phyloP scores from a whole-genome alignment of 2,888 invertebrate genomes.

The Nymphalis polychloros region DNA sequence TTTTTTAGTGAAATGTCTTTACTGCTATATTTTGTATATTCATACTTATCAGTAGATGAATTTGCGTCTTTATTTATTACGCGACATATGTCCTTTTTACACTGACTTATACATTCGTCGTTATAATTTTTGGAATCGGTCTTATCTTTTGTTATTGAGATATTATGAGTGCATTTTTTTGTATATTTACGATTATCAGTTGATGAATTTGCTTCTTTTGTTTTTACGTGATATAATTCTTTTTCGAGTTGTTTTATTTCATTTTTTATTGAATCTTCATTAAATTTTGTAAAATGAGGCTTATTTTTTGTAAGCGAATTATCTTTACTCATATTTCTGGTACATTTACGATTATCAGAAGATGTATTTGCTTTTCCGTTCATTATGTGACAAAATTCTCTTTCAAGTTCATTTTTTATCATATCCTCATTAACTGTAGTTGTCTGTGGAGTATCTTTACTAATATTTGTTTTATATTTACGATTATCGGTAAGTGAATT shows the following conservation, averaged over 20 bases:
- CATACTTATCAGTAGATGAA: constrained; percentile 18
- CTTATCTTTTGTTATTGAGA: background rate
- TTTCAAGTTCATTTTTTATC: too few relatives aligned
- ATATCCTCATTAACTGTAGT: background rate
- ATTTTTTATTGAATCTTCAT: background rate
- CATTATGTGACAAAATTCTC: background rate
- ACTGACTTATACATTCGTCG: background rate
- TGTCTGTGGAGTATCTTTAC: too few relatives aligned
- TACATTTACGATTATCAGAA: too few relatives aligned
- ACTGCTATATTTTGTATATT: constrained; percentile 18
- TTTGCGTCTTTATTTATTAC: constrained; percentile 11
- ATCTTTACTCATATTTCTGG: too few relatives aligned
- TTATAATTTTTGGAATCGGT: background rate
- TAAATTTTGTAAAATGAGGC: too few relatives aligned
- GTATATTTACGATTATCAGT: too few relatives aligned
- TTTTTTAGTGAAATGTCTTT: constrained; percentile 11
- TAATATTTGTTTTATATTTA: too few relatives aligned
- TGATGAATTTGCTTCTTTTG: constrained; percentile 3
- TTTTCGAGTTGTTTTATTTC: background rate
- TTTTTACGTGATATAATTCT: background rate
- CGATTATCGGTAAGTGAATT: background rate
- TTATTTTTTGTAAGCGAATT: too few relatives aligned
- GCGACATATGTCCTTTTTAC: background rate
- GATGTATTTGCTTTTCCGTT: constrained; percentile 7
- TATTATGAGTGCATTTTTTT: too few relatives aligned